Evolutionary conservation across 2,113 vertebrate genomes (phyloP), one percentile per base, ranked within the genome.

Genomic region (Atlantisia rogersi): DNA sequence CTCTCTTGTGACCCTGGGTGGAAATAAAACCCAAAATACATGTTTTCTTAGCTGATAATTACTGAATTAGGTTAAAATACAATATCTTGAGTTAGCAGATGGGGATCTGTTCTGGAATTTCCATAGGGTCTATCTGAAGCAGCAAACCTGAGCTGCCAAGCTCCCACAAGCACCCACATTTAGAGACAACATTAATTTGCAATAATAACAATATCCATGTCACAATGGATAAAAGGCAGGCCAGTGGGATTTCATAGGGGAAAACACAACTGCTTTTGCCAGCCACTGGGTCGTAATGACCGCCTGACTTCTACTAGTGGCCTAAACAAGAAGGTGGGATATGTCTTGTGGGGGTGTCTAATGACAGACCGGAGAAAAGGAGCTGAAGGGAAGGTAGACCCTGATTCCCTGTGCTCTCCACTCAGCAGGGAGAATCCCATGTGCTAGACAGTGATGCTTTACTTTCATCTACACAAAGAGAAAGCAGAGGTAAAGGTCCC

Each of bases 401-500:
- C 52, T 84, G 77, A 81, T 75, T 93, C 65, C 22, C 5, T 68
- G 83, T 87, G 87, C 69, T 75, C 69, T 78, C 62, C 5, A 20
- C 89, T 86, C 82, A 86, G 89, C 94, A 86, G 86, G 86, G 82
- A 91, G 76, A 14, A 53, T 64, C 58, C 86, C 46, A 35, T 71
- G 69, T 79, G 74, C 65, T 71, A 86, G 87, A 53, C 44, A 37
- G 25, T 81, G 46, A 40, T 25, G 63, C 64, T 94, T 56, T 53
- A 87, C 91, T 89, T 91, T 86, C 86, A 92, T 95, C 83, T 89
- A 82, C 80, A 69, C 82, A 74, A 90, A 88, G 94, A 87, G 84
- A 95, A 93, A 93, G 52, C 52, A 93, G 85, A 88, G 92, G 92
- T 46, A 96, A 94, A 92, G 48, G 79, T 85, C 79, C 79, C 76